Percentiles rank a stretch among this genome's conserved stretches.
These are phyloP conservation scores for Pampusana beccarii DNA, from an alignment of 2,113 vertebrate species.

Conservation along the genomic window DNA sequence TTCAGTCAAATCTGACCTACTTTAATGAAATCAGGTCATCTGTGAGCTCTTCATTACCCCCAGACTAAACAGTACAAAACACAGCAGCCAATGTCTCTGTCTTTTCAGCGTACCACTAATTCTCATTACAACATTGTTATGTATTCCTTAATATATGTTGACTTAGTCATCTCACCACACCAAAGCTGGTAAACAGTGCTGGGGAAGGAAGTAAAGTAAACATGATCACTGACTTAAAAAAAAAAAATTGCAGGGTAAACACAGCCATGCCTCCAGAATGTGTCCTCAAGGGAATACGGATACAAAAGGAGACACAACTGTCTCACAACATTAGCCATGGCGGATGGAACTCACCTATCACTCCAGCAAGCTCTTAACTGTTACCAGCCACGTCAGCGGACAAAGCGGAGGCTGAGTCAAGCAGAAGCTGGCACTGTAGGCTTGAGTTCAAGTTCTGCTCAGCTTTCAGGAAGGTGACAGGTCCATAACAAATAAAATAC, in stretches of 20 bases:
- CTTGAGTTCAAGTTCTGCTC: conserved; percentile 23
- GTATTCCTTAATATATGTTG: conserved; percentile 76
- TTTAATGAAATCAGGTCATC: conserved; percentile 91
- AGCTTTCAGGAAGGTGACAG: background rate
- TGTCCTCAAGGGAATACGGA: conserved; percentile 67
- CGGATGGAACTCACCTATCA: conserved; percentile 75
- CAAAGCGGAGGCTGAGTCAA: conserved; percentile 32
- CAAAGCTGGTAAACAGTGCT: conserved; percentile 74
- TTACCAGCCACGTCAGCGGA: conserved; percentile 45
- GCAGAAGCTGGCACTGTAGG: background rate
- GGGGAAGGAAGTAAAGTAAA: conserved; percentile 70
- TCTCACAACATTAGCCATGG: conserved; percentile 67
- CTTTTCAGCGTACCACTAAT: conserved; percentile 68
- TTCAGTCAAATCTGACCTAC: conserved; percentile 82
- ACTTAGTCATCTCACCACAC: conserved; percentile 72
- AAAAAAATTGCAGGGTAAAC: conserved; percentile 65
- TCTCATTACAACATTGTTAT: conserved; percentile 75
- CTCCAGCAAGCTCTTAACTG: conserved; percentile 52
- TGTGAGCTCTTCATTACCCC: conserved; percentile 92
- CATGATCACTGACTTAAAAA: conserved; percentile 48
- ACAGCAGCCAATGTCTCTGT: conserved; percentile 73
- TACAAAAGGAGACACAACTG: conserved; percentile 74
- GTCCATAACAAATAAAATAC: background rate
- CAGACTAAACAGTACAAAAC: conserved; percentile 87
- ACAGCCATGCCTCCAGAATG: conserved; percentile 62